A percentile compares a stretch with the other conserved stretches of the same genome.
These are phyloP conservation scores for Triplophysa siluroides DNA, from an alignment of 2,113 vertebrate species.

Conservation along the genomic window DNA sequence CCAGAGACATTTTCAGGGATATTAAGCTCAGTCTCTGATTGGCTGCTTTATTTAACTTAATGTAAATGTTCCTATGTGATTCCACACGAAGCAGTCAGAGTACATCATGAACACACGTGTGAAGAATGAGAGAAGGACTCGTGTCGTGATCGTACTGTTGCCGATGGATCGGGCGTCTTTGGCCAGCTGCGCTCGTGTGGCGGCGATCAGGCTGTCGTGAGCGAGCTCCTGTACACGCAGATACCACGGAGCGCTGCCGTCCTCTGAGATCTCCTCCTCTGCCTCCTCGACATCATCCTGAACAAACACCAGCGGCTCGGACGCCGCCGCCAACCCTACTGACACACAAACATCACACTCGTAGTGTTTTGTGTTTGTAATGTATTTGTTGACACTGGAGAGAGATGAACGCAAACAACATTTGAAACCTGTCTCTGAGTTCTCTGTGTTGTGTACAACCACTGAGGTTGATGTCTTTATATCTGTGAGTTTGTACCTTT, in stretches of 20 bases:
- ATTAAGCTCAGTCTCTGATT: too few relatives aligned
- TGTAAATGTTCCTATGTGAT: too few relatives aligned
- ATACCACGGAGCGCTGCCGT: conserved; percentile 93
- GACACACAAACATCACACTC: not conserved
- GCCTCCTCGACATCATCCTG: conserved; percentile 90
- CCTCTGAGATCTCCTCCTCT: conserved; percentile 85
- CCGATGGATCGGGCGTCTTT: conserved; percentile 79
- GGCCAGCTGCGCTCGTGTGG: conserved; percentile 92
- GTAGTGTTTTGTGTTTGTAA: too few relatives aligned
- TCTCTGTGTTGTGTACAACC: too few relatives aligned
- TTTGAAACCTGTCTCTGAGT: too few relatives aligned
- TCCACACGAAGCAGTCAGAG: not conserved
- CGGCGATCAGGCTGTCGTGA: conserved; percentile 96
- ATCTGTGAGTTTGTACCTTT: conserved; percentile 73
- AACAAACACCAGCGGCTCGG: conserved; percentile 91
- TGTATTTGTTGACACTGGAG: too few relatives aligned
- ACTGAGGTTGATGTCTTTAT: too few relatives aligned
- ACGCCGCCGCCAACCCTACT: conserved; percentile 84
- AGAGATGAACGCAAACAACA: too few relatives aligned
- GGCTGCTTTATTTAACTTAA: too few relatives aligned
- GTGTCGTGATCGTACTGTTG: conserved; percentile 74
- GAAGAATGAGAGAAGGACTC: too few relatives aligned
- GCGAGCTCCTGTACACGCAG: conserved; percentile 95
- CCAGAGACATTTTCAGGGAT: too few relatives aligned
- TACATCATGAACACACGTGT: not conserved